Conservation (phyloP, 2,888 invertebrate species). For the Plemyria rubiginata region DNA sequence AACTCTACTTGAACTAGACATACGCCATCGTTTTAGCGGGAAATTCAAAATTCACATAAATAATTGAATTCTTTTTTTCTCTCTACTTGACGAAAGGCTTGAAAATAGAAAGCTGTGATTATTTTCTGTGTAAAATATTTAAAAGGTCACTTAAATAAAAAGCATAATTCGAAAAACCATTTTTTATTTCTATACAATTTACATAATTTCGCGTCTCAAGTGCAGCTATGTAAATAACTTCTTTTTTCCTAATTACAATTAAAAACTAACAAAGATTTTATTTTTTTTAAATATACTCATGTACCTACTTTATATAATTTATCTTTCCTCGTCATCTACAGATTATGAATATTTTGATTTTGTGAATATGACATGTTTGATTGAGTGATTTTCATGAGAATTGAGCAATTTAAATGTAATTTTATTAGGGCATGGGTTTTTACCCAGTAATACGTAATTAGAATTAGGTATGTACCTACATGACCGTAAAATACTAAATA, state of each 20-base stretch:
- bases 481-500: no score
- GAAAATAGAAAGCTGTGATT: no score
- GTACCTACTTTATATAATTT: slow-evolving; percentile 29
- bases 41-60: no score
- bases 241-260: slow-evolving; percentile 50
- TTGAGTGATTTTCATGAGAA: slow-evolving; percentile 29
- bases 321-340: not conserved
- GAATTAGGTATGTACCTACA: not conserved
- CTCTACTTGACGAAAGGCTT: no score
- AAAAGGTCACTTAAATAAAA: slow-evolving; percentile 48
- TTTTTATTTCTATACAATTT: slow-evolving; percentile 79
- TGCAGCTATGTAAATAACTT: slow-evolving; percentile 68
- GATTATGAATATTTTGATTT: not conserved
- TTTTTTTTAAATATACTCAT: slow-evolving; percentile 21
- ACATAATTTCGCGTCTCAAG: slow-evolving; percentile 66
- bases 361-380: slow-evolving; percentile 4
- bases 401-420: slow-evolving; percentile 34
- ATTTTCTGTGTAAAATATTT: no score
- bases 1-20: no score
- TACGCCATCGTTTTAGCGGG: no score
- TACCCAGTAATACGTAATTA: not conserved
- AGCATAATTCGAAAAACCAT: slow-evolving; percentile 66
- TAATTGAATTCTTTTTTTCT: no score
- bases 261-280: slow-evolving; percentile 51
- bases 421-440: not conserved